Percentiles rank a stretch among this genome's conserved stretches.
Conservation (phyloP, 2,113 vertebrate species). For the Pteronura brasiliensis region DNA sequence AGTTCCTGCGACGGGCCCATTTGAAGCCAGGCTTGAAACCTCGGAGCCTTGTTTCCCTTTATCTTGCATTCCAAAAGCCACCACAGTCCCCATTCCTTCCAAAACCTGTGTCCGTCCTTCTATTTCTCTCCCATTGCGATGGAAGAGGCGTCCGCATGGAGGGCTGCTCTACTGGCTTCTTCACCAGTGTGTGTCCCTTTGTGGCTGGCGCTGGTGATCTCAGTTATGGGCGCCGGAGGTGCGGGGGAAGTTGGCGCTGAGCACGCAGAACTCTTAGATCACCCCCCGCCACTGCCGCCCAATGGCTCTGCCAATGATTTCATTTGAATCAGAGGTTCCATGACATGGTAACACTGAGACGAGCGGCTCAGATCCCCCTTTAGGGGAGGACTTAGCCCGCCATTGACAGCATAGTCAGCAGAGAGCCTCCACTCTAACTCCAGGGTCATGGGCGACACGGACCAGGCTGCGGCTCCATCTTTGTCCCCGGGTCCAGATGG, state of each 20-base stretch:
- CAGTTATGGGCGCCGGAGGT: neutral
- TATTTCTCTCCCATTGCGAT: rapidly evolving
- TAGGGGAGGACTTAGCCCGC: neutral
- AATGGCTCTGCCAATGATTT: neutral
- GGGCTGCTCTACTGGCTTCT: too few species aligned
- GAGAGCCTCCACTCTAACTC: neutral
- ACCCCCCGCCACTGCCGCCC: neutral
- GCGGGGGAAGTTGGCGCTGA: too few species aligned
- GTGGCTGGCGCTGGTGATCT: neutral
- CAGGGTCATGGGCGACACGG: neutral
- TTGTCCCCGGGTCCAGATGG: neutral
- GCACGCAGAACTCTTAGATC: neutral
- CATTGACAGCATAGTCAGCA: neutral
- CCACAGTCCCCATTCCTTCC: neutral
- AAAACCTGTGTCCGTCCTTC: neutral
- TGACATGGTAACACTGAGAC: neutral
- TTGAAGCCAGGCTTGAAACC: neutral
- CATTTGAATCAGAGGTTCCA: neutral
- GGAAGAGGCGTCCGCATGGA: neutral
- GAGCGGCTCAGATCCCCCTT: neutral
- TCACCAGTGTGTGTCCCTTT: neutral
- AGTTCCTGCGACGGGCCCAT: neutral
- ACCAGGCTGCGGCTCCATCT: rapidly evolving
- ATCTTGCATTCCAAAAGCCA: neutral
- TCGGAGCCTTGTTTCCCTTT: neutral